Evolutionary conservation across 2,113 vertebrate species (phyloP), one percentile per base, ranked within the genome.

Genomic region (Chaetops frenatus): DNA sequence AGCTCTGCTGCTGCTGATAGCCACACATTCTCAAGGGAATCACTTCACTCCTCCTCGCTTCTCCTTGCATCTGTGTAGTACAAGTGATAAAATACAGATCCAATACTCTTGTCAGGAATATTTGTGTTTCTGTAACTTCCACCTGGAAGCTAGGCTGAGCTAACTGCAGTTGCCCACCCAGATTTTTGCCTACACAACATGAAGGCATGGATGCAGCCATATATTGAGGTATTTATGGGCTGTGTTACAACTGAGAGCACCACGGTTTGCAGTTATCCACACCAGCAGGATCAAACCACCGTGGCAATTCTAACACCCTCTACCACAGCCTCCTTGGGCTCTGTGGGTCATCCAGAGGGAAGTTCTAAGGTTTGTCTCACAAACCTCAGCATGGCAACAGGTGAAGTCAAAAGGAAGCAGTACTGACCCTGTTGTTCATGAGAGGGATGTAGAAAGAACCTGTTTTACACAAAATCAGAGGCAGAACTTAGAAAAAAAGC

Each of bases 381-480:
- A 62, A 28, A 56, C 24, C 54, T 66, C 42, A 38, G 5, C 7
- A 17, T 10, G 2, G 4, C 57, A 91, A 44, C 38, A 73, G 16
- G 24, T 28, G 21, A 89, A 64, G 65, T 40, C 35, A 58, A 66
- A 86, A 83, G 47, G 35, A 82, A 80, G 48, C 45, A 36, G 17
- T 7, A 73, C 24, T 62, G 27, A 60, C 24, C 20, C 15, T 83
- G 50, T n/a, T 73, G 27, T 12, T 86, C 27, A 50, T 11, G 31
- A 78, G 69, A 47, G 11, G 10, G 56, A 60, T 51, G 15, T 10
- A 50, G 15, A 47, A 92, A 66, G 29, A 66, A 16, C 11, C 13
- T 22, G 40, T 33, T 80, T 81, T 61, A 66, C 79, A 86, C 51
- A 90, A 90, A 94, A 42, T 40, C 36, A 71, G 86, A 80, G 28